Evolutionary conservation across 1,140 invertebrate species (phyloP), one percentile per base, ranked within the genome.

Genomic region (Arctopsyche grandis): DNA sequence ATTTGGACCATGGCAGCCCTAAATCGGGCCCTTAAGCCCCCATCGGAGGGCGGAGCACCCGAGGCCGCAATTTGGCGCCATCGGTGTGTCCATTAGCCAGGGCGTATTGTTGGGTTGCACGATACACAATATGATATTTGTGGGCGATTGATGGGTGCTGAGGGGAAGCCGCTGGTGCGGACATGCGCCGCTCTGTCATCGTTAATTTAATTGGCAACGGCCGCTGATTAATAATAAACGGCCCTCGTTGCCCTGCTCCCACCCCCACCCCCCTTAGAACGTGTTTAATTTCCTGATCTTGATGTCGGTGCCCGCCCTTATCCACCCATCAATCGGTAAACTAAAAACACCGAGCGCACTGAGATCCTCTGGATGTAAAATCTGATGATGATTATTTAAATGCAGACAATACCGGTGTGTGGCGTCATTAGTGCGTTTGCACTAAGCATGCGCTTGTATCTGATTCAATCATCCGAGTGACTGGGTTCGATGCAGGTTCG

Each of bases 281-380:
- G 78, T 56, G 78, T 71, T 80, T 78, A 79, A 82, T 80, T 82
- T 82, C 78, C 78, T 75, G 81, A 82, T 80, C 78, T 69, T 56
- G 73, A 75, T 74, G 26, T 19, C 24, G 63, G 12, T 56, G 24
- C 24, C 22, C 9, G 21, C 52, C 48, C 75, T 77, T 80, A 77
- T 80, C 79, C 46, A 44, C 19, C 48, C 66, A 80, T 76, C 73
- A 69, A 80, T 80, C 79, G 79, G 52, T 21, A 16, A 21, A 5
- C 48, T 52, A 10, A 38, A 38, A 38, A 38, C 7, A 52, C 48
- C 3, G 12, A 3, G 48, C 1, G 48, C 12, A 52, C 48, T 52
- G 12, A 46, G 12, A 46, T 46, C 12, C 12, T 46, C 44, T 46
- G 44, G 44, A n/a, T n/a, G n/a, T n/a, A n/a, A n/a, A n/a, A n/a